A percentile compares a stretch with the other conserved stretches of the same genome.
These are phyloP conservation scores for Grammomys surdaster DNA, from an alignment of 2,113 vertebrate genomes.

Conservation along the genomic window DNA sequence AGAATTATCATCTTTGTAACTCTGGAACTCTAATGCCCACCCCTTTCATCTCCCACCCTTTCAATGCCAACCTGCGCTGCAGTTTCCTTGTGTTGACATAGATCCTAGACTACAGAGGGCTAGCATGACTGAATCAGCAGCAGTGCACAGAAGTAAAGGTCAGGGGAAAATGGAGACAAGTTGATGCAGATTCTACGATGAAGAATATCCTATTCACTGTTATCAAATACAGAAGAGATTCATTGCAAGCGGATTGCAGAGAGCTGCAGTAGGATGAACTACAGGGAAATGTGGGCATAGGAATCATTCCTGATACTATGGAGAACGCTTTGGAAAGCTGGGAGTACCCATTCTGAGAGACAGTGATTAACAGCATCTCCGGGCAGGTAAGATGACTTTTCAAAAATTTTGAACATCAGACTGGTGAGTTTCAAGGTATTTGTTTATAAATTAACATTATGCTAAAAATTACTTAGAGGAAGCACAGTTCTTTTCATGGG, in stretches of 20 bases:
- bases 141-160: neutral
- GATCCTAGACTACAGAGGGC: neutral
- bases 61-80: neutral
- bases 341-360: neutral
- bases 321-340: neutral
- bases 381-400: neutral
- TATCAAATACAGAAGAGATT: neutral
- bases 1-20: neutral
- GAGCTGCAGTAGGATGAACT: neutral
- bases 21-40: neutral
- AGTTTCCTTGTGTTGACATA: neutral
- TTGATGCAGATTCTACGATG: neutral
- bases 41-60: neutral
- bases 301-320: neutral
- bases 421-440: neutral
- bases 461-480: neutral
- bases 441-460: neutral
- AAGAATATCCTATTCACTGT: neutral
- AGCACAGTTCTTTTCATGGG: neutral
- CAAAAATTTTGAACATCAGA: neutral
- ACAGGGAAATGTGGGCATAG: neutral
- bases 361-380: neutral
- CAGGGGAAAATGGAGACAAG: neutral
- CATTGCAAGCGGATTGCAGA: neutral
- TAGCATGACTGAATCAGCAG: neutral